Evolutionary conservation across 2,888 invertebrate species (phyloP).

Genomic region (Dryomyza anilis): DNA sequence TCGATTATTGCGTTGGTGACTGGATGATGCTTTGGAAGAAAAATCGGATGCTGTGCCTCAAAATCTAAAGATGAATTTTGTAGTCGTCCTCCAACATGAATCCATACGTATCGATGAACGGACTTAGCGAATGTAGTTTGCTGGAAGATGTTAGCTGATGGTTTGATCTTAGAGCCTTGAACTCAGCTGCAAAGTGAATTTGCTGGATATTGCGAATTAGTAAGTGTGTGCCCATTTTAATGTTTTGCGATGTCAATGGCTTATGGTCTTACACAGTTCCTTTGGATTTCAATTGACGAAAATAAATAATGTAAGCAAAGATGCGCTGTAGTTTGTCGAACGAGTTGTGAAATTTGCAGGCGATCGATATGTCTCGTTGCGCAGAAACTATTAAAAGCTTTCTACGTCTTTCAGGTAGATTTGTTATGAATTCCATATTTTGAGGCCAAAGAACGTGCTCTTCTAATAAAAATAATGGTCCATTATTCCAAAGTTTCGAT

Average conservation of each 20-base stretch:
- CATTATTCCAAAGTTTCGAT: constrained; percentile 22
- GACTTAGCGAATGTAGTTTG: neutral
- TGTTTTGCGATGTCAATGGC: constrained; percentile 4
- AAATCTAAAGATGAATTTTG: constrained; percentile 13
- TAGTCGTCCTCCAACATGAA: neutral
- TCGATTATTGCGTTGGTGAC: constrained; percentile 21
- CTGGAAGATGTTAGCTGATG: neutral
- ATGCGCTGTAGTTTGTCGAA: neutral
- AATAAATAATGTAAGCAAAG: neutral
- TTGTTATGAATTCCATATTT: neutral
- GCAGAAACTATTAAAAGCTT: neutral
- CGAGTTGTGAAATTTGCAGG: neutral
- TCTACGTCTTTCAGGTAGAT: neutral
- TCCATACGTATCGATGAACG: neutral
- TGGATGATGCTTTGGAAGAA: constrained; percentile 11
- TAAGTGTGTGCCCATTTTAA: constrained; percentile 14
- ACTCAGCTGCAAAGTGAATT: constrained; percentile 14
- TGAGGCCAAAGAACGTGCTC: constrained; percentile 15
- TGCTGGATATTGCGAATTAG: constrained; percentile 19
- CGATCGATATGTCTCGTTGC: neutral
- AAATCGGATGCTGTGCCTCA: constrained; percentile 23
- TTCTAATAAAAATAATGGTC: neutral
- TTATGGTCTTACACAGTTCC: neutral
- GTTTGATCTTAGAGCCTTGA: neutral
- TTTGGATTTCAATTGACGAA: neutral